These are phyloP conservation scores for Pollenia amentaria DNA, from an alignment of 2,888 invertebrate species.

Conservation along the genomic window DNA sequence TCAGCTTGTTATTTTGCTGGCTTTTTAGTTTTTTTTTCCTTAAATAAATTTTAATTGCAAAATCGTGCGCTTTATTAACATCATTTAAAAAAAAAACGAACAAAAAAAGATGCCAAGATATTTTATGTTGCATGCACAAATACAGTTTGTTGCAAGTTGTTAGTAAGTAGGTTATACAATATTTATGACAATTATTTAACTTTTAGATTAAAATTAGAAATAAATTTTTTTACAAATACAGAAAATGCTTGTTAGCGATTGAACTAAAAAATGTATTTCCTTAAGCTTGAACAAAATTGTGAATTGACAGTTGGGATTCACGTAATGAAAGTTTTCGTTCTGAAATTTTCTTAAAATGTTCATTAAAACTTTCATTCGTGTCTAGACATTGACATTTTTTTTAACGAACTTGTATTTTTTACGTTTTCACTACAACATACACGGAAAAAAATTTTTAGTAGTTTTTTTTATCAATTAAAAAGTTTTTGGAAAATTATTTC, in stretches of 20 bases:
- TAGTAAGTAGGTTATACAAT: conserved; percentile 63
- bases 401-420: too few species aligned
- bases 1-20: not conserved
- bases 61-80: conserved; percentile 78
- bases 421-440: too few species aligned
- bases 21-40: conserved; percentile 28
- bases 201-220: conserved; percentile 16
- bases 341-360: too few species aligned
- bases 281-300: not conserved
- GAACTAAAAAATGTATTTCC: not conserved
- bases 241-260: not conserved
- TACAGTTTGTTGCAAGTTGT: conserved; percentile 27
- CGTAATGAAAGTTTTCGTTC: too few species aligned
- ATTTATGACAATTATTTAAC: conserved; percentile 63
- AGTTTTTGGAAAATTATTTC: too few species aligned
- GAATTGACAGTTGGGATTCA: not conserved
- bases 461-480: too few species aligned
- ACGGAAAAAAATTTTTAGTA: too few species aligned
- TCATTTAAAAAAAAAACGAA: conserved; percentile 47
- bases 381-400: too few species aligned
- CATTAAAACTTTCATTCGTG: too few species aligned
- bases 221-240: not conserved
- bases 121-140: conserved; percentile 55
- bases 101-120: conserved; percentile 49
- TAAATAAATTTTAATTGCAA: conserved; percentile 81